Conservation (phyloP, 2,888 invertebrate species). For the Lydus trimaculatus region DNA sequence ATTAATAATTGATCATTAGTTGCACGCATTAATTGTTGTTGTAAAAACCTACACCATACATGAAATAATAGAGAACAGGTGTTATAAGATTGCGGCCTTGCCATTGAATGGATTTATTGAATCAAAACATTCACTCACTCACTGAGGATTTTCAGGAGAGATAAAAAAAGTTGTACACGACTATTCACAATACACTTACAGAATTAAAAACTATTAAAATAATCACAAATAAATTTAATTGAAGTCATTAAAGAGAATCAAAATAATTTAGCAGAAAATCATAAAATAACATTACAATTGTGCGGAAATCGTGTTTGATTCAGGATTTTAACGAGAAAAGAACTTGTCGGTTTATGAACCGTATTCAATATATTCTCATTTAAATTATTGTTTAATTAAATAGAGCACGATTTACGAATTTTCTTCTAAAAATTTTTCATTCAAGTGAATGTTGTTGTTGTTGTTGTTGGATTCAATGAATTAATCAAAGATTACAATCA, state of each 20-base stretch:
- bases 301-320: background rate
- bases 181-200: too few relatives aligned
- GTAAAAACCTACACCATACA: background rate
- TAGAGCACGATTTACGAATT: slow-evolving; percentile 36
- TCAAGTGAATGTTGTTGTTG: background rate
- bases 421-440: background rate
- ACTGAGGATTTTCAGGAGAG: background rate
- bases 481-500: background rate
- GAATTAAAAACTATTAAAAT: too few relatives aligned
- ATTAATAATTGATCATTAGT: background rate
- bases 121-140: background rate
- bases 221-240: too few relatives aligned
- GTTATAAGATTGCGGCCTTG: slow-evolving; percentile 2
- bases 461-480: background rate
- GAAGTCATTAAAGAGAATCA: too few relatives aligned
- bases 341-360: slow-evolving; percentile 33
- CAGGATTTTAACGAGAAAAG: background rate
- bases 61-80: background rate
- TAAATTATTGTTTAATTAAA: slow-evolving; percentile 41
- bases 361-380: slow-evolving; percentile 40
- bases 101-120: background rate
- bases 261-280: background rate
- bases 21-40: slow-evolving; percentile 4
- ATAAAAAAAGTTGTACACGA: too few relatives aligned
- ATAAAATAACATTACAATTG: background rate